phyloP scores from a whole-genome alignment of 2,888 invertebrate genomes.

The Urechis unicinctus region DNA sequence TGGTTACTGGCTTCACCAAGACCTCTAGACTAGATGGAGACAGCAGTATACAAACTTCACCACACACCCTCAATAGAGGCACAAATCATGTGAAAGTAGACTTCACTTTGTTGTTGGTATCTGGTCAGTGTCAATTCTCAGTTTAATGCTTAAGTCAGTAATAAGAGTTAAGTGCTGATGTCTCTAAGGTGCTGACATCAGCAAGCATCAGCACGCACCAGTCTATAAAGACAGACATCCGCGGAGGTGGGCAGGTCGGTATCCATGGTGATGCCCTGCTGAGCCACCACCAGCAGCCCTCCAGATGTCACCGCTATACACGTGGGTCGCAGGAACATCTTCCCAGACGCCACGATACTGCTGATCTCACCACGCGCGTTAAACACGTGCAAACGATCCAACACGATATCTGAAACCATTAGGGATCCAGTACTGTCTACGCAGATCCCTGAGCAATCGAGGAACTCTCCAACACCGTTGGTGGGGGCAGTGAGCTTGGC shows the following conservation, averaged over 20 bases:
- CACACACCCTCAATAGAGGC: no score
- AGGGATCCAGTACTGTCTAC: slow-evolving; percentile 13
- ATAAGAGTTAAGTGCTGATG: no score
- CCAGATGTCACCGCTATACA: slow-evolving; percentile 10
- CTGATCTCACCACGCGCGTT: slow-evolving; percentile 12
- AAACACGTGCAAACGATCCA: slow-evolving; percentile 9
- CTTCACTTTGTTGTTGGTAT: no score
- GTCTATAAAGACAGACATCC: not conserved
- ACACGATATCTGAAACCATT: slow-evolving; percentile 11
- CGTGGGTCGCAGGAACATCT: slow-evolving; percentile 10
- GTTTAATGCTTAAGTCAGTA: no score
- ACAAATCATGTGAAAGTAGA: no score
- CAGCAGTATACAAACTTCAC: no score
- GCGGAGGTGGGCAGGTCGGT: not conserved
- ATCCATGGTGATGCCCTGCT: slow-evolving; percentile 11
- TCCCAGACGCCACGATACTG: slow-evolving; percentile 4
- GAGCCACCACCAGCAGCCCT: slow-evolving; percentile 14
- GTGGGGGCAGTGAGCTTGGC: slow-evolving; percentile 6
- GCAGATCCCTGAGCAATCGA: slow-evolving; percentile 16
- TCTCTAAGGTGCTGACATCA: no score
- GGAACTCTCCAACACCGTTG: slow-evolving; percentile 7
- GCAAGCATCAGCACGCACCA: not conserved
- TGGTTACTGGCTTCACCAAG: no score
- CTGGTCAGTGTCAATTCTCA: no score
- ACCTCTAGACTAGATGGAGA: no score